Evolutionary conservation across 2,888 invertebrate species (phyloP).

Genomic region (Heliothis peltigera): DNA sequence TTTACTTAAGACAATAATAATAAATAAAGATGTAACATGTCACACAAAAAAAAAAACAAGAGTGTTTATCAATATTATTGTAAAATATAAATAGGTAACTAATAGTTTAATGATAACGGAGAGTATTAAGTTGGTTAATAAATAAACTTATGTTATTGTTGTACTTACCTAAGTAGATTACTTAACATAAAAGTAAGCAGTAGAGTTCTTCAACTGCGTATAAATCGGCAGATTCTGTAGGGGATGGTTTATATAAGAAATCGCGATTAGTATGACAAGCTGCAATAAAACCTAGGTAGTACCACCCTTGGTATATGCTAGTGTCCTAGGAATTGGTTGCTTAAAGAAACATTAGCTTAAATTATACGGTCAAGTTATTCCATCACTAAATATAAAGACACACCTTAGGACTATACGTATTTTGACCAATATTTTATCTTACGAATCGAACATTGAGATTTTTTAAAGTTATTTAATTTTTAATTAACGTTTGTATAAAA

Average conservation of each 20-base stretch:
- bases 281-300: slow-evolving; percentile 16
- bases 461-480: no score
- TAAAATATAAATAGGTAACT: background rate
- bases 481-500: background rate
- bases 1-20: background rate
- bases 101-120: background rate
- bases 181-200: background rate
- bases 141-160: background rate
- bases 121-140: background rate
- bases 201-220: background rate
- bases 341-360: slow-evolving; percentile 33
- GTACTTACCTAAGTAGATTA: no score
- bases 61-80: background rate
- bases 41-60: background rate
- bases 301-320: slow-evolving; percentile 19
- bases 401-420: background rate
- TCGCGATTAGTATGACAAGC: slow-evolving; percentile 26
- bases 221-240: slow-evolving; percentile 7
- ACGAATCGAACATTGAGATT: no score
- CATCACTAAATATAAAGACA: background rate
- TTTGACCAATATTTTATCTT: background rate
- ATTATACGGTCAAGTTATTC: slow-evolving; percentile 25
- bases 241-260: slow-evolving; percentile 10
- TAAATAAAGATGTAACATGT: background rate
- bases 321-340: slow-evolving; percentile 21